A percentile compares a stretch with the other conserved stretches of the same genome.
Evolutionary conservation across 2,797 vertebrate species (phyloP).

Genomic region (Alcedo quadribrachys): DNA sequence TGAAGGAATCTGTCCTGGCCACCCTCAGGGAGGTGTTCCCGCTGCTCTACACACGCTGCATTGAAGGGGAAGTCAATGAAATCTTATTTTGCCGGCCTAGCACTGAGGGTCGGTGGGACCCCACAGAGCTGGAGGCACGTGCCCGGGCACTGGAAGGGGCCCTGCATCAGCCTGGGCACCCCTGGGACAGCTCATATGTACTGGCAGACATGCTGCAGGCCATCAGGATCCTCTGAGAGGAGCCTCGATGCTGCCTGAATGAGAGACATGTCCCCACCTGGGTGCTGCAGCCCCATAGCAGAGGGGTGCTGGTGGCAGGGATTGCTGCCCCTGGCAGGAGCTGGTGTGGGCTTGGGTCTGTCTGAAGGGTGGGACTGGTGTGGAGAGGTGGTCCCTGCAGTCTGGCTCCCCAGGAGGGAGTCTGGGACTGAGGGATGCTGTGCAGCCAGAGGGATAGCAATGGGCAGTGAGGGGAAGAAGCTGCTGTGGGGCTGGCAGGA

Average conservation of each 20-base stretch:
- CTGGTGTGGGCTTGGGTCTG: background rate
- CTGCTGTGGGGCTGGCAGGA: background rate
- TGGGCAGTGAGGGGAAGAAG: background rate
- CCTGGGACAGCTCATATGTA: slow-evolving; percentile 79
- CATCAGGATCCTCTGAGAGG: slow-evolving; percentile 80
- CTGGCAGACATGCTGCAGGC: slow-evolving; percentile 87
- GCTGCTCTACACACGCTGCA: slow-evolving; percentile 80
- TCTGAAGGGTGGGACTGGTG: background rate
- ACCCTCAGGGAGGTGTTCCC: slow-evolving; percentile 75
- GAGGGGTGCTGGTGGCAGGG: background rate
- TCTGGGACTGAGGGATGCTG: accelerated
- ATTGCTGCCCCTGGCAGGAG: accelerated
- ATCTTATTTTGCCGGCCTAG: slow-evolving; percentile 86
- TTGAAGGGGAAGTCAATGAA: slow-evolving; percentile 92
- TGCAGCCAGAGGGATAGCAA: accelerated
- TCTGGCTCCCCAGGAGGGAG: accelerated
- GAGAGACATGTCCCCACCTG: accelerated
- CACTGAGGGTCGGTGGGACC: background rate
- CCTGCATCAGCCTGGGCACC: slow-evolving; percentile 71
- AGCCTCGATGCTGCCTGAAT: accelerated
- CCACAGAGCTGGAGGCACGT: slow-evolving; percentile 59
- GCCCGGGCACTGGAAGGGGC: slow-evolving; percentile 81
- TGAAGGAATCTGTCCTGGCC: slow-evolving; percentile 83
- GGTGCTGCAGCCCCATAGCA: accelerated
- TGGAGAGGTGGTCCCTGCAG: accelerated